Base-by-base conservation (phyloP, 2,797 vertebrate species). In the Avahi laniger region DNA sequence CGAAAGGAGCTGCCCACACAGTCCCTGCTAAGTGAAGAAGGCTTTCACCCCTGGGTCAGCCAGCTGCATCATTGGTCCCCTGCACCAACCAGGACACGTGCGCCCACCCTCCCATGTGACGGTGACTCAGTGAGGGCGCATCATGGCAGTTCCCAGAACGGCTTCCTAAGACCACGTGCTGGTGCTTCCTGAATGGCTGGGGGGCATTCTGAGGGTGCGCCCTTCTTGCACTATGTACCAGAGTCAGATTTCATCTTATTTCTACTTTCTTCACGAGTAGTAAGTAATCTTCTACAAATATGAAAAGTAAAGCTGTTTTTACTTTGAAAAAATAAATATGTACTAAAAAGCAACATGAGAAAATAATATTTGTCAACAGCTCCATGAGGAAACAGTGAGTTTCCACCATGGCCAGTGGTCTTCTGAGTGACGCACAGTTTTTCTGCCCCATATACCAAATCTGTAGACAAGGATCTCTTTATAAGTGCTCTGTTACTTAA, bases 281-380 rank as follows among this genome's bases (percentile, higher is more conserved):
- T 89, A 52, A 67, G 28, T 15, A 28, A 26, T 41, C 59, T 84
- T 65, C 22, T 65, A 33, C 1, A 35, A 52, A 6, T 41, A 67
- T 1, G 4, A 89, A 91, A 70, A 78, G 54, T 33, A 69, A 73
- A 83, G 18, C 52, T 69, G 4, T 38, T 89, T 80, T 84, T 65
- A 84, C 50, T 67, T 48, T 59, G 50, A 43, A 61, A 90, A 76
- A 84, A 88, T 7, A 91, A 54, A 9, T 11, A 67, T 15, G 28
- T 59, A 59, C 75, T 4, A 65, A 54, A 63, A 69, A 70, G 22
- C 59, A 57, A 57, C 22, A 75, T 28, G 52, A 73, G 33, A 91
- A 89, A 91, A 50, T 50, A 41, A 50, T 38, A 94, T 63, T 38
- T 91, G 26, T 26, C 70, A 81, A 54, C 30, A 80, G 43, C 3